These are phyloP conservation scores for Aulostomus chinensis DNA, from an alignment of 2,797 vertebrate genomes.

Conservation along the genomic window DNA sequence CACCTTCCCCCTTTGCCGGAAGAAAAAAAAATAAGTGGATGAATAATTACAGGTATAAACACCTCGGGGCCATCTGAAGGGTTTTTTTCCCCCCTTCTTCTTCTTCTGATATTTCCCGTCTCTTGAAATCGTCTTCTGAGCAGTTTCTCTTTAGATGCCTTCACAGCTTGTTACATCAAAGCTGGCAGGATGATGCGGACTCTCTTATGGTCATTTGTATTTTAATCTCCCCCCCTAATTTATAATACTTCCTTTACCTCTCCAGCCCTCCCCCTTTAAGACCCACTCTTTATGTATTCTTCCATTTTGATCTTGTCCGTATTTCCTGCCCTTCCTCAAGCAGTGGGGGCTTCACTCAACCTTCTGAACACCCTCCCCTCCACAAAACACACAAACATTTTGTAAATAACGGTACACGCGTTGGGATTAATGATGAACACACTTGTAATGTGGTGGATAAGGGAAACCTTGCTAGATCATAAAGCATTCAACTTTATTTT, in stretches of 20 bases:
- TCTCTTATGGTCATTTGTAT: slow-evolving; percentile 70
- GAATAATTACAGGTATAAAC: slow-evolving; percentile 80
- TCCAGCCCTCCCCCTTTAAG: slow-evolving; percentile 15
- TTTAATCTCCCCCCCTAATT: slow-evolving; percentile 55
- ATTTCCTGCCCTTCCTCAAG: too few species aligned
- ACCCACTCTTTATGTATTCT: not conserved
- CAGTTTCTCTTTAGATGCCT: slow-evolving; percentile 60
- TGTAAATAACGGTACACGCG: too few species aligned
- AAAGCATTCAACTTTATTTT: too few species aligned
- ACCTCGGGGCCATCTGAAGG: slow-evolving; percentile 66
- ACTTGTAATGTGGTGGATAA: too few species aligned
- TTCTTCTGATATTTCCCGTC: slow-evolving; percentile 64
- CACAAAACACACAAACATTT: too few species aligned
- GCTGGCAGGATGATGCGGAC: slow-evolving; percentile 32
- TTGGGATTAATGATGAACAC: too few species aligned
- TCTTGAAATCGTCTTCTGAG: slow-evolving; percentile 53
- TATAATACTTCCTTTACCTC: slow-evolving; percentile 35
- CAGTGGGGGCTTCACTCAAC: too few species aligned
- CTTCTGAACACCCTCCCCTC: too few species aligned
- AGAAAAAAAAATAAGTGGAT: slow-evolving; percentile 70
- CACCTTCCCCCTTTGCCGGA: slow-evolving; percentile 44
- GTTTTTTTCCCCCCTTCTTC: slow-evolving; percentile 23
- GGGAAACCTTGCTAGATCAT: too few species aligned
- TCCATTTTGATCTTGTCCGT: too few species aligned
- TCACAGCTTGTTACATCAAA: slow-evolving; percentile 72